These are phyloP conservation scores for Enteromius fasciolatus DNA, from an alignment of 2,797 vertebrate species.

Conservation along the genomic window DNA sequence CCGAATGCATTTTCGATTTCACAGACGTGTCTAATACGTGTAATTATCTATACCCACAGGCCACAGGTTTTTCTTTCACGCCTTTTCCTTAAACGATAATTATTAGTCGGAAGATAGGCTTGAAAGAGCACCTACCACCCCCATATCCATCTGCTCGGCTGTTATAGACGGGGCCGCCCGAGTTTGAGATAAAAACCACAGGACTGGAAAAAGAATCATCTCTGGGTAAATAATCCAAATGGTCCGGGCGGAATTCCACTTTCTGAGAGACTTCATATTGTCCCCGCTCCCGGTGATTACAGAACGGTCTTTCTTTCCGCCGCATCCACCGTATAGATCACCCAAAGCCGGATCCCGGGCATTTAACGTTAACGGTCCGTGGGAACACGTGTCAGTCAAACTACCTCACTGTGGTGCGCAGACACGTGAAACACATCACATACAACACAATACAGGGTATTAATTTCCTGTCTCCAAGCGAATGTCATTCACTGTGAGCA, in stretches of 20 bases:
- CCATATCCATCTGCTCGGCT: slow-evolving; percentile 77
- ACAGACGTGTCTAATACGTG: background rate
- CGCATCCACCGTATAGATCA: slow-evolving; percentile 67
- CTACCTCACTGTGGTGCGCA: slow-evolving; percentile 75
- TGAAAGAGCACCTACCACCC: slow-evolving; percentile 73
- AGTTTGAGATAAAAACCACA: slow-evolving; percentile 69
- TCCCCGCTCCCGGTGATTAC: slow-evolving; percentile 68
- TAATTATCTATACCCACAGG: background rate
- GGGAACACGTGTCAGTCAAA: slow-evolving; percentile 42
- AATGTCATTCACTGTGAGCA: slow-evolving; percentile 21
- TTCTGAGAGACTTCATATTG: slow-evolving; percentile 62
- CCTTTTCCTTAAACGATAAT: slow-evolving; percentile 6
- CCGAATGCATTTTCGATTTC: background rate
- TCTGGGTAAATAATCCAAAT: slow-evolving; percentile 70
- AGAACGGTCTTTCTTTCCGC: slow-evolving; percentile 57
- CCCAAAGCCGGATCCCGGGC: slow-evolving; percentile 37
- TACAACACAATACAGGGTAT: slow-evolving; percentile 48
- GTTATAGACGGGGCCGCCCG: slow-evolving; percentile 74
- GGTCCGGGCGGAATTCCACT: slow-evolving; percentile 59
- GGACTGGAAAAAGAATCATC: slow-evolving; percentile 72
- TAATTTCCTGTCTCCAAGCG: slow-evolving; percentile 30
- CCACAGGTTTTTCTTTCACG: slow-evolving; percentile 28
- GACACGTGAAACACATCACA: slow-evolving; percentile 69
- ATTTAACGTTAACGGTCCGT: slow-evolving; percentile 24
- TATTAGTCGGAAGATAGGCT: slow-evolving; percentile 4